Conservation (phyloP, 1,140 invertebrate genomes). For the Drosophila oshimai region DNA sequence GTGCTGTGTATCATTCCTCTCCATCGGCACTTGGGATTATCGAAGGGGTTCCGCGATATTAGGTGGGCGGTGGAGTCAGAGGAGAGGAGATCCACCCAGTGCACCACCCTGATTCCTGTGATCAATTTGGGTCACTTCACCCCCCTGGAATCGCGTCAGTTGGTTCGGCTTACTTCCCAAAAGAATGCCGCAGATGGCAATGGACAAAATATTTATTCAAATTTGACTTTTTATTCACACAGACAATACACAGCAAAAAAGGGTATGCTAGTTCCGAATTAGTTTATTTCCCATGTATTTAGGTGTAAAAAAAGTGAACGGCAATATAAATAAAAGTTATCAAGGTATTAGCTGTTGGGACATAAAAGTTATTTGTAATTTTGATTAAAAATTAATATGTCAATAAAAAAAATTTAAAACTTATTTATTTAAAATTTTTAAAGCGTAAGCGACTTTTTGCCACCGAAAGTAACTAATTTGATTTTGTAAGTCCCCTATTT, state of each 20-base stretch:
- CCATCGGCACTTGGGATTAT: slow-evolving; percentile 46
- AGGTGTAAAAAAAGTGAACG: too few relatives aligned
- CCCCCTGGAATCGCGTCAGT: background rate
- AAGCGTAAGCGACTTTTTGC: too few relatives aligned
- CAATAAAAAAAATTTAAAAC: too few relatives aligned
- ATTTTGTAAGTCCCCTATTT: too few relatives aligned
- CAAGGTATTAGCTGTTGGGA: too few relatives aligned
- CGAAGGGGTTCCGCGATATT: slow-evolving; percentile 13
- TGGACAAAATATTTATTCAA: slow-evolving; percentile 80
- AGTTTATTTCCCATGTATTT: too few relatives aligned
- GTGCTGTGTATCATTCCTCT: slow-evolving; percentile 40
- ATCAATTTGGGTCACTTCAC: slow-evolving; percentile 24
- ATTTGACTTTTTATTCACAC: slow-evolving; percentile 63
- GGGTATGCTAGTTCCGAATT: fast-evolving
- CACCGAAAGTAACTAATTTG: too few relatives aligned
- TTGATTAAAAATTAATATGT: background rate
- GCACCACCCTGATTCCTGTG: slow-evolving; percentile 13
- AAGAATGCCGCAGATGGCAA: slow-evolving; percentile 77
- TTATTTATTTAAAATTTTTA: too few relatives aligned
- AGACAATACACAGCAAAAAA: background rate
- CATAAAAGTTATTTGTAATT: background rate
- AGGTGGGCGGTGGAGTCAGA: background rate
- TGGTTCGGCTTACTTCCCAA: slow-evolving; percentile 39
- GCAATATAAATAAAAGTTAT: too few relatives aligned
- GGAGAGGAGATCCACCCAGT: slow-evolving; percentile 14